A percentile compares a stretch with the other conserved stretches of the same genome.
These are phyloP conservation scores for Odontocolon sp. DNA, from an alignment of 2,888 invertebrate species.

Conservation along the genomic window DNA sequence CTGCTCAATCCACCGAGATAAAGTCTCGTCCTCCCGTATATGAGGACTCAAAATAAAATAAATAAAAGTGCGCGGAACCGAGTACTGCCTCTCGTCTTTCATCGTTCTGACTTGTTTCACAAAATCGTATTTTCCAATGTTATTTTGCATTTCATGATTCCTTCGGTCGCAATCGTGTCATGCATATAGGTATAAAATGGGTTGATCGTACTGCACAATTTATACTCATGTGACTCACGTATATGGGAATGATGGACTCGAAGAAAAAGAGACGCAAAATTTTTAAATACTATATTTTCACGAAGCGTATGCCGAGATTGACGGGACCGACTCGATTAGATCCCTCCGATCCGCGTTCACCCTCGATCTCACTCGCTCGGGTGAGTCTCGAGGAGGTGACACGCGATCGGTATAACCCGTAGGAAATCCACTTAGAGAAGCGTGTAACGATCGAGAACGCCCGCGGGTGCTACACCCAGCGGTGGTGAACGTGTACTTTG, in stretches of 20 bases:
- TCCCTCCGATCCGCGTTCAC: constrained; percentile 23
- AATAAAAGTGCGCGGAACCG: too few relatives aligned
- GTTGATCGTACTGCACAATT: too few relatives aligned
- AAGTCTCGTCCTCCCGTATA: constrained; percentile 53
- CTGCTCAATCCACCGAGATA: constrained; percentile 42
- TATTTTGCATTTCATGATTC: background rate
- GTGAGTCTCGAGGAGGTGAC: constrained; percentile 58
- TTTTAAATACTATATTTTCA: constrained; percentile 51
- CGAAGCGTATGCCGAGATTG: constrained; percentile 35
- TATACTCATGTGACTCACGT: too few relatives aligned
- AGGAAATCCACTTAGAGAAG: constrained; percentile 61
- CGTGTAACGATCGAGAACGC: constrained; percentile 57
- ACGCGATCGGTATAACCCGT: constrained; percentile 57
- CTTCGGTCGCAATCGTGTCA: too few relatives aligned
- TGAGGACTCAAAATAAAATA: background rate
- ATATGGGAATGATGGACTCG: background rate
- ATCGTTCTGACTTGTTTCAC: background rate
- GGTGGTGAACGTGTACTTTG: constrained; percentile 58
- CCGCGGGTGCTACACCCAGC: constrained; percentile 32
- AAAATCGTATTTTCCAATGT: background rate
- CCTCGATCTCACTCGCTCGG: constrained; percentile 47
- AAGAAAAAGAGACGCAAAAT: constrained; percentile 33
- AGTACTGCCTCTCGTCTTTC: background rate
- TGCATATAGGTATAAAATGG: too few relatives aligned
- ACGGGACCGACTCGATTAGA: constrained; percentile 59